phyloP scores from a whole-genome alignment of 2,888 invertebrate species.

The Pseudoips prasinana region DNA sequence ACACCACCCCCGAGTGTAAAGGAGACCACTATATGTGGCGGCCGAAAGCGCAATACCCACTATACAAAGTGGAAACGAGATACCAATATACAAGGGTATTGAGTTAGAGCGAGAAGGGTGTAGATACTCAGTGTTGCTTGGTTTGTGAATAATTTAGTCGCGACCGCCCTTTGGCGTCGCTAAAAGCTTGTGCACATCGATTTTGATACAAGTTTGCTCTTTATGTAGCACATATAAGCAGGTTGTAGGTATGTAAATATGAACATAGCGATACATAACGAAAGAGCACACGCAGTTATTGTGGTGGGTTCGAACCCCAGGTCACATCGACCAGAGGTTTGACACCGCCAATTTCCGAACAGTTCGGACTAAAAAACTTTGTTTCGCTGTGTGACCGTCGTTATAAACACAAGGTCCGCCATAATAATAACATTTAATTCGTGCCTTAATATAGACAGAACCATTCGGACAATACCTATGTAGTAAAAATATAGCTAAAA shows the following conservation, averaged over 20 bases:
- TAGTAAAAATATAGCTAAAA: too few species aligned
- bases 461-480: too few species aligned
- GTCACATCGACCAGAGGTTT: too few species aligned
- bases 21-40: constrained; percentile 64
- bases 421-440: too few species aligned
- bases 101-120: constrained; percentile 44
- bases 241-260: constrained; percentile 12
- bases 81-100: constrained; percentile 15
- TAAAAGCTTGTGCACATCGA: constrained; percentile 40
- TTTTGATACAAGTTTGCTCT: constrained; percentile 38
- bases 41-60: constrained; percentile 75
- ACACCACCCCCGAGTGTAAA: constrained; percentile 23
- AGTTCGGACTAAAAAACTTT: too few species aligned
- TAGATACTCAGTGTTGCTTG: constrained; percentile 67
- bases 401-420: too few species aligned
- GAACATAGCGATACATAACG: too few species aligned
- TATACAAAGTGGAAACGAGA: constrained; percentile 47
- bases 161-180: constrained; percentile 68
- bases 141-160: constrained; percentile 70
- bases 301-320: too few species aligned
- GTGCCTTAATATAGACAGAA: too few species aligned
- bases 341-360: too few species aligned
- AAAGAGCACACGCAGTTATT: too few species aligned
- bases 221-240: constrained; percentile 26
- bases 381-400: too few species aligned